phyloP scores from a whole-genome alignment of 1,140 invertebrate species.

The Heterodera carotae region DNA sequence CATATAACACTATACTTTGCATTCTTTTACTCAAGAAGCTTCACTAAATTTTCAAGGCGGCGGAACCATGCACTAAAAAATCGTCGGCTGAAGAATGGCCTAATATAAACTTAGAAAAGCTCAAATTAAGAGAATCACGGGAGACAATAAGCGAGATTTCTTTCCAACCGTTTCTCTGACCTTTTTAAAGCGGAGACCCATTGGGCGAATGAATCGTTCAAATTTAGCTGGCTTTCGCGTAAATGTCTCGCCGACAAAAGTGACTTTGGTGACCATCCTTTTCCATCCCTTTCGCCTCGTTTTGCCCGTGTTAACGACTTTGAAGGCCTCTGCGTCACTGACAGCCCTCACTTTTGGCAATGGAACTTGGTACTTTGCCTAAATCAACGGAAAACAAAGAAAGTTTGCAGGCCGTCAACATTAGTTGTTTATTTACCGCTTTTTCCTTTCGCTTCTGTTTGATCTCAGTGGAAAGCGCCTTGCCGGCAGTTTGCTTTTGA shows the following conservation, averaged over 20 bases:
- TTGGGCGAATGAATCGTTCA: conserved; percentile 96
- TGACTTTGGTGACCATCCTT: conserved; percentile 95
- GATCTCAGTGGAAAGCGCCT: conserved; percentile 97
- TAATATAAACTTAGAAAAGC: too few species aligned
- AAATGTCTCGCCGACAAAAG: conserved; percentile 95
- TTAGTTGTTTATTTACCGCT: conserved; percentile 69
- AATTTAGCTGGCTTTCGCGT: conserved; percentile 99
- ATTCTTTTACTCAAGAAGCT: too few species aligned
- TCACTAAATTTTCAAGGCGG: too few species aligned
- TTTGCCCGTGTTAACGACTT: conserved; percentile 90
- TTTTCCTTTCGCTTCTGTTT: conserved; percentile 99
- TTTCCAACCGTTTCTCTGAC: too few species aligned
- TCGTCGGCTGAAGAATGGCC: too few species aligned
- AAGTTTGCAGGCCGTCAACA: neutral
- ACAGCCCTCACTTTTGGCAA: conserved; percentile 96
- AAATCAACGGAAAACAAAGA: conserved; percentile 32
- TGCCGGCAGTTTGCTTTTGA: conserved; percentile 83
- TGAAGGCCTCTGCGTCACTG: conserved; percentile 96
- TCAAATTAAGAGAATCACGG: too few species aligned
- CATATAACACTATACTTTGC: too few species aligned
- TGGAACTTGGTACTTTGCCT: conserved; percentile 98
- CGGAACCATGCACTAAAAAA: too few species aligned
- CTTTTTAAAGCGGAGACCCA: conserved; percentile 87
- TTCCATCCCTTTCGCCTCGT: conserved; percentile 96
- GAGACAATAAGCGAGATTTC: neutral